Evolutionary conservation across 2,113 vertebrate genomes (phyloP).

Genomic region (Hippotragus niger): DNA sequence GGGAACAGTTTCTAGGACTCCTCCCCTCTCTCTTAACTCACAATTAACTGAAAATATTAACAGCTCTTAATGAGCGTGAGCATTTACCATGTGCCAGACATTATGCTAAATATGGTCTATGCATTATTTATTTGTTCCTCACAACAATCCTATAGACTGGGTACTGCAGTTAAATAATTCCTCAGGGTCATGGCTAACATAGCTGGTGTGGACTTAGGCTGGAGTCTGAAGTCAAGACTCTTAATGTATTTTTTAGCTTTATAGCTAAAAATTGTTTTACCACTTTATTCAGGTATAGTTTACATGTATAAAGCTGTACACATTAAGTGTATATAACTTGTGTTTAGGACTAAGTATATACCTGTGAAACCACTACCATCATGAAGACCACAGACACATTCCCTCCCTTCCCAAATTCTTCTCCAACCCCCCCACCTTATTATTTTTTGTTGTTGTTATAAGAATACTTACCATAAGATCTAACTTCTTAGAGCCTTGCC

Average conservation of each 20-base stretch:
- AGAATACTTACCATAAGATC: not conserved
- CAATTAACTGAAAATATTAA: constrained; percentile 1
- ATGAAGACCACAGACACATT: not conserved
- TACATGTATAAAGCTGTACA: not conserved
- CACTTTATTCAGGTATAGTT: not conserved
- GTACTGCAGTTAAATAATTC: not conserved
- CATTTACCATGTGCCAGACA: not conserved
- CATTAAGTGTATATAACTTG: not conserved
- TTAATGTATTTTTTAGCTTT: not conserved
- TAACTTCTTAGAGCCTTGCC: not conserved
- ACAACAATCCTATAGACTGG: not conserved
- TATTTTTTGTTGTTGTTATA: not conserved
- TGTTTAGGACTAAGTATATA: not conserved
- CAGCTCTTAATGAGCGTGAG: not conserved
- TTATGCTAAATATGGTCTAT: not conserved
- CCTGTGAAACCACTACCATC: not conserved
- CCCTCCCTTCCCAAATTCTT: not conserved
- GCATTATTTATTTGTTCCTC: not conserved
- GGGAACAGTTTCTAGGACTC: not conserved
- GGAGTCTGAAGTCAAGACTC: not conserved
- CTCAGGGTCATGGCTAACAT: not conserved
- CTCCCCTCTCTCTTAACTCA: not conserved
- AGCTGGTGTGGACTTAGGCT: not conserved
- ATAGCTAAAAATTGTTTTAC: not conserved
- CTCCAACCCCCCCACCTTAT: not conserved